Conservation (phyloP, 2,797 vertebrate genomes). For the Gymnothorax javanicus region DNA sequence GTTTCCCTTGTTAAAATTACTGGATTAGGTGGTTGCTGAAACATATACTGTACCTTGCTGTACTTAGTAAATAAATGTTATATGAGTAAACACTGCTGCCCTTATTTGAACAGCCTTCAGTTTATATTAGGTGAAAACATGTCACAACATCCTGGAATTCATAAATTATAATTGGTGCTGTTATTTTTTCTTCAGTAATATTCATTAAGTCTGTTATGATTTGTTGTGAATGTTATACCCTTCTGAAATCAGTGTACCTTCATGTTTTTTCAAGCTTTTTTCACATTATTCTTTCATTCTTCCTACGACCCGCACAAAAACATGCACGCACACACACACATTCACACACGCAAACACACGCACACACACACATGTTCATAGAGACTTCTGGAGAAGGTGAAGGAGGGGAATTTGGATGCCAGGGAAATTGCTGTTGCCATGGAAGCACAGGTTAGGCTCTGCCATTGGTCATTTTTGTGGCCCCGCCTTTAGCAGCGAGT, state of each 20-base stretch:
- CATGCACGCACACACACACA: conserved; percentile 43
- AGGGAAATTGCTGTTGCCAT: conserved; percentile 73
- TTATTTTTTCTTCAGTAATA: neutral
- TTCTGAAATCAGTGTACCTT: too few relatives aligned
- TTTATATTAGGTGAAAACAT: neutral
- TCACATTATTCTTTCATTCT: too few relatives aligned
- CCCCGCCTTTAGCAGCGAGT: neutral
- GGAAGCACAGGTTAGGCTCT: conserved; percentile 77
- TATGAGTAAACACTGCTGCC: neutral
- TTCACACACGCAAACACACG: neutral
- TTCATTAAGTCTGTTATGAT: neutral
- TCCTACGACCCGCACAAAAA: too few relatives aligned
- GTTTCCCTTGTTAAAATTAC: neutral
- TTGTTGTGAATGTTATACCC: conserved; percentile 32
- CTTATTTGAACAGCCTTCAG: neutral
- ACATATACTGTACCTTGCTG: too few relatives aligned
- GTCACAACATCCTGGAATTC: neutral
- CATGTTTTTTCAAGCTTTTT: too few relatives aligned
- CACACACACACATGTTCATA: conserved; percentile 45
- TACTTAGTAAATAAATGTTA: neutral
- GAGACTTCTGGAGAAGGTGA: conserved; percentile 80
- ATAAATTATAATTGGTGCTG: neutral
- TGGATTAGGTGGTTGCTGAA: too few relatives aligned
- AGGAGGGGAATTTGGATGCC: conserved; percentile 75
- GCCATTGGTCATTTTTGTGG: neutral